phyloP scores from a whole-genome alignment of 1,140 invertebrate species.

The Microplitis demolitor region DNA sequence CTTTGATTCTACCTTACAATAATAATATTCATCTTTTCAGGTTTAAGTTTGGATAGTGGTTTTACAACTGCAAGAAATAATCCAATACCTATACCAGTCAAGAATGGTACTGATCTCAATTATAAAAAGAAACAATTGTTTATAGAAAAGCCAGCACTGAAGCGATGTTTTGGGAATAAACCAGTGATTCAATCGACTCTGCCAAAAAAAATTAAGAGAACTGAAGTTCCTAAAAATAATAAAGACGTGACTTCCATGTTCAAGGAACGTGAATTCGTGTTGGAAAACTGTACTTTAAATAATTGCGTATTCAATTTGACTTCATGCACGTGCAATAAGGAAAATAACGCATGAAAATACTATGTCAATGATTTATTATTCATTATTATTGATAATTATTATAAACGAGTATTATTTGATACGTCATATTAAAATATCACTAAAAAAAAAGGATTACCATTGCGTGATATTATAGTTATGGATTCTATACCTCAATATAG shows the following conservation, averaged over 20 bases:
- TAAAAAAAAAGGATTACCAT: neutral
- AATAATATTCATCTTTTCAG: neutral
- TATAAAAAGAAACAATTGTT: neutral
- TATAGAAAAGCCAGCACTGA: neutral
- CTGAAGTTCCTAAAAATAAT: neutral
- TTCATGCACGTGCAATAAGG: neutral
- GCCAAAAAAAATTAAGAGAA: neutral
- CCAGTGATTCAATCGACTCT: neutral
- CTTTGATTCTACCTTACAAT: neutral
- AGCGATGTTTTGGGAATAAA: neutral
- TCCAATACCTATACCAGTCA: neutral
- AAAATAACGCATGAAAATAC: neutral
- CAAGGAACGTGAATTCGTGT: neutral
- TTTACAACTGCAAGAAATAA: constrained; percentile 8
- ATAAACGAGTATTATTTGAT: neutral
- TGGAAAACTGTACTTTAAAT: neutral
- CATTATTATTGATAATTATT: neutral
- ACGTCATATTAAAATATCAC: neutral
- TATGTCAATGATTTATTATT: neutral
- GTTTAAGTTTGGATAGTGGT: neutral
- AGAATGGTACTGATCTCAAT: neutral
- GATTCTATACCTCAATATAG: neutral
- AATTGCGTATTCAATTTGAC: constrained; percentile 8
- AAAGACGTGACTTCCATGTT: neutral
- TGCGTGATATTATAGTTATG: neutral